Evolutionary conservation across 1,140 invertebrate species (phyloP).

Genomic region (Bathynomus jamesi): DNA sequence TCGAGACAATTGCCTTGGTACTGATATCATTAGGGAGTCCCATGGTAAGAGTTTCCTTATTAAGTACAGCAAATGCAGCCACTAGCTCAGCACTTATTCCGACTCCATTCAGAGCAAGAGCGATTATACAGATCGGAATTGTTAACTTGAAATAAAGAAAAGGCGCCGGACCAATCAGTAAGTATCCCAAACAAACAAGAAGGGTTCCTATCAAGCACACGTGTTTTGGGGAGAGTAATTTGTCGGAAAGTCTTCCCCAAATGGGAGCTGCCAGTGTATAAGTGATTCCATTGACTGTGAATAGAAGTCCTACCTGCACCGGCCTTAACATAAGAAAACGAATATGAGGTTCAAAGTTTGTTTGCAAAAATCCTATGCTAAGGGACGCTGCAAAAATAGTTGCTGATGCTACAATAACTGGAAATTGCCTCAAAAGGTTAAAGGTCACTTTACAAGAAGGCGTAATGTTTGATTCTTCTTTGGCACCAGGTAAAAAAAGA

Average conservation of each 20-base stretch:
- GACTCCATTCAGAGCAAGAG: conserved; percentile 65
- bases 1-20: conserved; percentile 74
- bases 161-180: conserved; percentile 58
- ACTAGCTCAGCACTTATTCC: conserved; percentile 73
- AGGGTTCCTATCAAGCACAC: conserved; percentile 58
- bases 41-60: conserved; percentile 58
- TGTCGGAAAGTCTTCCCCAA: conserved; percentile 74
- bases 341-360: conserved; percentile 72
- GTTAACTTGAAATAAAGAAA: conserved; percentile 22
- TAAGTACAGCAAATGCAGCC: conserved; percentile 69
- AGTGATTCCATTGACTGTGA: conserved; percentile 77
- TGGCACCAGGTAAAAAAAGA: conserved; percentile 50
- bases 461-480: conserved; percentile 48
- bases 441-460: conserved; percentile 54
- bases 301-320: conserved; percentile 69
- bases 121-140: conserved; percentile 48
- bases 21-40: conserved; percentile 70
- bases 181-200: conserved; percentile 57
- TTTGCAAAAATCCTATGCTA: conserved; percentile 72
- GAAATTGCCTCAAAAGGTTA: conserved; percentile 35
- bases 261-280: conserved; percentile 70
- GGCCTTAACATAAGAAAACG: conserved; percentile 62
- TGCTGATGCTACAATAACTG: conserved; percentile 51
- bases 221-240: conserved; percentile 54
- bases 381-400: conserved; percentile 65